Evolutionary conservation across 2,888 invertebrate genomes (phyloP), one percentile per base, ranked within the genome.

Genomic region (Tiphia femorata): DNA sequence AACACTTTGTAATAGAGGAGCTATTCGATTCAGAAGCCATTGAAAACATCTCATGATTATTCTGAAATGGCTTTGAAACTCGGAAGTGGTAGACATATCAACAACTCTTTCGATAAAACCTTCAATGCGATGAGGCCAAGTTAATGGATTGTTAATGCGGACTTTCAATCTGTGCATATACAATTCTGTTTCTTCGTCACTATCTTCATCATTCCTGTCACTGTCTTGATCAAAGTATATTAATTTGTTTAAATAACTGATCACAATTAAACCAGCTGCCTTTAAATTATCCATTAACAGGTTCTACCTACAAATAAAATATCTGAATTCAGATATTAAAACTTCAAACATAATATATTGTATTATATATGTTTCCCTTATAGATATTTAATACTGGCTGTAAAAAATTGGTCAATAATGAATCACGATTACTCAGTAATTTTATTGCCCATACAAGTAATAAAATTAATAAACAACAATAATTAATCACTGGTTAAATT

Each of bases 21-120:
- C 42, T 42, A 27, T 42, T 25, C 16, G 16, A 42, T 42, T 27
- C 27, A 27, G 16, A 3, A 42, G 42, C 25, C 25, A 42, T 8
- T 42, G 16, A 42, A 42, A 42, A 25, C 25, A 27, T 25, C 6
- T 42, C 10, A 42, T 5, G 2, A 17, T 42, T 42, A 42, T 16
- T 42, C 42, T 42, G 16, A 42, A 42, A 27, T 42, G 42, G 5
- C 42, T 25, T 42, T 42, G 42, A 42, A 25, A 42, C 27, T 42
- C 16, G 10, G 42, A 42, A 19, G 20, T 20, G 3, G 42, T 42
- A 16, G 42, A 42, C 25, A 25, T 42, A 42, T 42, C 42, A 6
- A 42, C 16, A 25, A 42, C 25, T 16, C 25, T 23, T 25, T 42
- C 42, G 16, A 42, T 25, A 42, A 42, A 42, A 42, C 2, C 2